These are phyloP conservation scores for Pantherophis alleghaniensis DNA, from an alignment of 2,797 vertebrate genomes.

Conservation along the genomic window DNA sequence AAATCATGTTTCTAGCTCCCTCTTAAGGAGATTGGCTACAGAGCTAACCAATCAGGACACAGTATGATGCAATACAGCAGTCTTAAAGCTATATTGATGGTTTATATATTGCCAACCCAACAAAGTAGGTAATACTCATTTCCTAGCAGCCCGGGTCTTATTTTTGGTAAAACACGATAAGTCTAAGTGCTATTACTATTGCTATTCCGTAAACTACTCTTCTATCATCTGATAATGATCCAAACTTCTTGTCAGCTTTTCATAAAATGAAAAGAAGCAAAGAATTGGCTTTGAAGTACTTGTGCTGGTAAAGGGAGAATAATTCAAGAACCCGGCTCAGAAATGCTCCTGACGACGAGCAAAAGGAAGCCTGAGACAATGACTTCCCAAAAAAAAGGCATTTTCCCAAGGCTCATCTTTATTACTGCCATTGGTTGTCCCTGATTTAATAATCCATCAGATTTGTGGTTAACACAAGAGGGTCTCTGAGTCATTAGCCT, in stretches of 20 bases:
- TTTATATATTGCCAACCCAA: too few relatives aligned
- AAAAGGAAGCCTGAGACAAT: neutral
- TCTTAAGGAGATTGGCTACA: too few relatives aligned
- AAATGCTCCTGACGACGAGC: neutral
- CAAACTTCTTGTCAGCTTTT: neutral
- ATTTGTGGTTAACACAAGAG: neutral
- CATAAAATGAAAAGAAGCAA: neutral
- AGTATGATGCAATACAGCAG: too few relatives aligned
- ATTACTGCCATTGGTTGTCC: neutral
- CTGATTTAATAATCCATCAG: constrained; percentile 9
- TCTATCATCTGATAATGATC: neutral
- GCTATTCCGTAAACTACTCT: neutral
- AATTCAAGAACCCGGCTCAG: too few relatives aligned
- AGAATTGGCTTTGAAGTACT: neutral
- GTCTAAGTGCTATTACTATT: too few relatives aligned
- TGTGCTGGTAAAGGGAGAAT: neutral
- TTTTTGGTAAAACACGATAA: too few relatives aligned
- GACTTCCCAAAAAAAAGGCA: neutral
- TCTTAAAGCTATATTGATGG: too few relatives aligned
- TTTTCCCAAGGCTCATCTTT: neutral
- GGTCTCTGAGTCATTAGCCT: neutral
- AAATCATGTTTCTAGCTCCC: too few relatives aligned
- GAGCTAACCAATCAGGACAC: too few relatives aligned
- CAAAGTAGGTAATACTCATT: too few relatives aligned
- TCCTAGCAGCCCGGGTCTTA: too few relatives aligned